A percentile compares a stretch with the other conserved stretches of the same genome.
These are phyloP conservation scores for Drosophila picticornis DNA, from an alignment of 2,888 invertebrate genomes.

Conservation along the genomic window DNA sequence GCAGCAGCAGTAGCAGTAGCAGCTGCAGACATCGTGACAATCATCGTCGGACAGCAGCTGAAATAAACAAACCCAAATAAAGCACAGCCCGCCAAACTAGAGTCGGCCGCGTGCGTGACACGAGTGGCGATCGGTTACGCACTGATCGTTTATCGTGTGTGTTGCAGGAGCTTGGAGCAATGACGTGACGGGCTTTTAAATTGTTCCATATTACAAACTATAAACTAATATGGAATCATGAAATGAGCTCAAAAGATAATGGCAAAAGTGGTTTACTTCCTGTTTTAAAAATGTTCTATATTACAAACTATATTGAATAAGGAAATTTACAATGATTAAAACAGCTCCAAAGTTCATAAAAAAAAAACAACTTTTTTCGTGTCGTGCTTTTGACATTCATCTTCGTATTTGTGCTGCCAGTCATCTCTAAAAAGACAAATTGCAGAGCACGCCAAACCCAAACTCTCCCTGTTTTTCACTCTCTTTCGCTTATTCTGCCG, in stretches of 20 bases:
- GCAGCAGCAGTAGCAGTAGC: background rate
- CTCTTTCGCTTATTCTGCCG: slow-evolving; percentile 3
- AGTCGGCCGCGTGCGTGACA: slow-evolving; percentile 1
- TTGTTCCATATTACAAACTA: background rate
- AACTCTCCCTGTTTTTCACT: slow-evolving; percentile 6
- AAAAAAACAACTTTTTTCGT: background rate
- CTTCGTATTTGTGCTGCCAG: background rate
- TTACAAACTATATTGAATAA: background rate
- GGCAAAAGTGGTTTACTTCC: background rate
- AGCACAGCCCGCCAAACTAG: slow-evolving; percentile 15
- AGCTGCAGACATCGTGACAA: background rate
- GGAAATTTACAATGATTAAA: background rate
- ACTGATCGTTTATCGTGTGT: background rate
- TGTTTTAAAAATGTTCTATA: background rate
- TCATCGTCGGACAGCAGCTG: slow-evolving; percentile 40
- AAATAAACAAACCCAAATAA: slow-evolving; percentile 62
- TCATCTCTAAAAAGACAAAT: slow-evolving; percentile 24
- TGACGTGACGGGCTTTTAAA: background rate
- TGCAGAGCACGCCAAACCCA: slow-evolving; percentile 24
- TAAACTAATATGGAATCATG: background rate
- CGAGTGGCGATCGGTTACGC: background rate
- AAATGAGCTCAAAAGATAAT: background rate
- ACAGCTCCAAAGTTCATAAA: background rate
- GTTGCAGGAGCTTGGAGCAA: background rate
- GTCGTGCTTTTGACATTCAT: background rate